These are phyloP conservation scores for Zhengitettix transpicula DNA, from an alignment of 2,888 invertebrate species.

Conservation along the genomic window DNA sequence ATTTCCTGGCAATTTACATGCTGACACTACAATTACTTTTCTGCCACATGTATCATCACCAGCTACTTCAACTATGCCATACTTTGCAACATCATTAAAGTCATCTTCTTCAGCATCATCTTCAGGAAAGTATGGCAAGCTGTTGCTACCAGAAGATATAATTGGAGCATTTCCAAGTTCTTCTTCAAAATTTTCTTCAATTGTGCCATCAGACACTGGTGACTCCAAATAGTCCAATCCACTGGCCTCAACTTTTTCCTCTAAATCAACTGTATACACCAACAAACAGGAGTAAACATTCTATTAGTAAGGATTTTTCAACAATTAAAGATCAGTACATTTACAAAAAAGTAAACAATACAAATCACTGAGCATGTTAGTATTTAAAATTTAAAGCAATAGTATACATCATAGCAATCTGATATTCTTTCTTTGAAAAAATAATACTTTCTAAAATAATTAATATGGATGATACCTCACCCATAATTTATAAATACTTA, in stretches of 20 bases:
- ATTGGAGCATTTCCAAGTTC: slow-evolving; percentile 54
- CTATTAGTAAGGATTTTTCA: no score
- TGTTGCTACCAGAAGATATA: slow-evolving; percentile 18
- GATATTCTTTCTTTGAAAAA: no score
- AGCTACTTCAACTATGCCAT: slow-evolving; percentile 69
- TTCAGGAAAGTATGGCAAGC: slow-evolving; percentile 14
- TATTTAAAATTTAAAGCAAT: no score
- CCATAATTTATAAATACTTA: no score
- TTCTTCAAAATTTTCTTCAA: slow-evolving; percentile 83
- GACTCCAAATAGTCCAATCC: slow-evolving; percentile 39
- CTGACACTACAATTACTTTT: slow-evolving; percentile 91
- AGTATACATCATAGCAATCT: no score
- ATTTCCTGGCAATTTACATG: slow-evolving; percentile 72
- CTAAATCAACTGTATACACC: slow-evolving; percentile 5
- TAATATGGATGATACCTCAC: no score
- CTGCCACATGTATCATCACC: slow-evolving; percentile 73
- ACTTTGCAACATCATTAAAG: slow-evolving; percentile 50
- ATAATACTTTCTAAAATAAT: no score
- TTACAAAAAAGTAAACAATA: no score
- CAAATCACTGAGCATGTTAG: no score
- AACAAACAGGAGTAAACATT: no score
- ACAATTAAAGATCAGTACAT: no score
- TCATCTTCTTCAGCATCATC: slow-evolving; percentile 33
- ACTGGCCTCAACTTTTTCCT: slow-evolving; percentile 11
- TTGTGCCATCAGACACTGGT: slow-evolving; percentile 70